These are phyloP conservation scores for Oeneis ivallda DNA, from an alignment of 2,888 invertebrate species.

Conservation along the genomic window DNA sequence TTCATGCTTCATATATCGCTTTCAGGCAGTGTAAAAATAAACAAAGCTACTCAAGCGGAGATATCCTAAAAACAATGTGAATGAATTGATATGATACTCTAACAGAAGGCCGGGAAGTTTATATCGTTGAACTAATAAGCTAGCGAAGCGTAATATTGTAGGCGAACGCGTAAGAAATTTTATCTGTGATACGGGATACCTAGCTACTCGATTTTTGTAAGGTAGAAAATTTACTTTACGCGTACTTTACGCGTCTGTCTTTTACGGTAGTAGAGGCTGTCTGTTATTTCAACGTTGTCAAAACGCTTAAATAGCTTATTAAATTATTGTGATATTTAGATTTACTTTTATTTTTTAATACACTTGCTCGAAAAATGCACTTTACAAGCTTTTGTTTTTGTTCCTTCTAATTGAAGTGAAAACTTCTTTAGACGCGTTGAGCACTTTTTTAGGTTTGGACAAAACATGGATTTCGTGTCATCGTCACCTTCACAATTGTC, in stretches of 20 bases:
- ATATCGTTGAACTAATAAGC: constrained; percentile 34
- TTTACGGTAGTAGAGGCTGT: background rate
- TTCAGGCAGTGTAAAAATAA: background rate
- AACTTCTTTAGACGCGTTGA: too few relatives aligned
- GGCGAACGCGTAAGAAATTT: constrained; percentile 14
- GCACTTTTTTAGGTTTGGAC: too few relatives aligned
- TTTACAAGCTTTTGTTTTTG: too few relatives aligned
- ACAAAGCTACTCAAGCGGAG: constrained; percentile 8
- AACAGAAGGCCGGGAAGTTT: constrained; percentile 34
- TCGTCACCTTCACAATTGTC: too few relatives aligned
- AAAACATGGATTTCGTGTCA: too few relatives aligned
- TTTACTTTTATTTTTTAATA: too few relatives aligned
- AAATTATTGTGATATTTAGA: too few relatives aligned
- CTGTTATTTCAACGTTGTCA: background rate
- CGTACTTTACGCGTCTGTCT: too few relatives aligned
- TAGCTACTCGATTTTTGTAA: background rate
- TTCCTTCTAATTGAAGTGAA: too few relatives aligned
- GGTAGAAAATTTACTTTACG: background rate
- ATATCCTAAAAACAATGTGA: constrained; percentile 11
- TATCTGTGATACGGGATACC: background rate
- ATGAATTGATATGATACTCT: constrained; percentile 26
- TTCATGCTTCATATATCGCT: background rate
- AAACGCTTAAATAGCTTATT: background rate
- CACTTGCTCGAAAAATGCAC: too few relatives aligned
- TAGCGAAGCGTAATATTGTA: constrained; percentile 27